phyloP scores from a whole-genome alignment of 2,888 invertebrate species.

The Papilio protenor region DNA sequence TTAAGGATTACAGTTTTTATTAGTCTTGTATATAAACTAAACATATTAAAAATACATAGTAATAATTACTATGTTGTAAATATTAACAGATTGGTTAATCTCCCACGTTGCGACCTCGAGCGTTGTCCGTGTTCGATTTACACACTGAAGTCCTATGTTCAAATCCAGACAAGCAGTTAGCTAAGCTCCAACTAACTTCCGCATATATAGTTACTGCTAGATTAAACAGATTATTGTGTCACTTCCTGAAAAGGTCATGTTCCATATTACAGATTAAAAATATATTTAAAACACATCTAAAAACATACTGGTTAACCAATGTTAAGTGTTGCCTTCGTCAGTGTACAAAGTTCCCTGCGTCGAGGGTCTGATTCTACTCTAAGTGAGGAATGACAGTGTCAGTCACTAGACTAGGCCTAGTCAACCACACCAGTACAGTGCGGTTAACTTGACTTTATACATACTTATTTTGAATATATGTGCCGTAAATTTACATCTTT shows the following conservation, averaged over 20 bases:
- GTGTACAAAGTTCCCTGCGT: not conserved
- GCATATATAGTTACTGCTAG: not conserved
- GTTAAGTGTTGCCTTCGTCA: not conserved
- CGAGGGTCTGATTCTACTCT: no score
- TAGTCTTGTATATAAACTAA: no score
- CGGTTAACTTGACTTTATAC: no score
- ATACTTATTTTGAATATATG: no score
- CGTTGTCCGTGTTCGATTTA: not conserved
- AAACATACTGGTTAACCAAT: not conserved
- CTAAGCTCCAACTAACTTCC: slow-evolving; percentile 5
- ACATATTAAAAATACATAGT: not conserved
- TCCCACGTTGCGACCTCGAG: slow-evolving; percentile 31
- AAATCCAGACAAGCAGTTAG: slow-evolving; percentile 16
- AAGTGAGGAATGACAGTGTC: no score
- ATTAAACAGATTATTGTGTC: not conserved
- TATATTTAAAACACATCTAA: not conserved
- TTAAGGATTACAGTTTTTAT: no score
- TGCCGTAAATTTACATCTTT: not conserved
- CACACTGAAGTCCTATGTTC: slow-evolving; percentile 20
- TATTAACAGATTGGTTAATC: slow-evolving; percentile 7
- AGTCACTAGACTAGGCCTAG: no score
- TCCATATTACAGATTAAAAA: not conserved
- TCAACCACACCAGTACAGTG: no score
- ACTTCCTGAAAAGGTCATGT: not conserved
- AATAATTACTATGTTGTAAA: not conserved